Evolutionary conservation across 2,888 invertebrate species (phyloP).

Genomic region (Metallyticus violacea): DNA sequence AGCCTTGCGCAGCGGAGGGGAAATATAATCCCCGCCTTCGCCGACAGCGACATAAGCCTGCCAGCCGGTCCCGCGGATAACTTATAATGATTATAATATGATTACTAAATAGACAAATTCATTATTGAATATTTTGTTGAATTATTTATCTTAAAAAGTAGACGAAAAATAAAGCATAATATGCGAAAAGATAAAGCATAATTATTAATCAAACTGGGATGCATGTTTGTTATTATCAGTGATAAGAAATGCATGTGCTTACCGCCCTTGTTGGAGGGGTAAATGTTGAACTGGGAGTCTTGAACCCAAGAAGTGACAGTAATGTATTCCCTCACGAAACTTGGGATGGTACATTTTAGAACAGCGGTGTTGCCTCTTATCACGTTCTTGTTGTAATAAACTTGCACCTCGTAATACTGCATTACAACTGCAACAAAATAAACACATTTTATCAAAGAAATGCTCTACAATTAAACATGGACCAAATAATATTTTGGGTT

Average conservation of each 20-base stretch:
- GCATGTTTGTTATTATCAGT: not conserved
- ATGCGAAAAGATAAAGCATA: not conserved
- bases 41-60: too few species aligned
- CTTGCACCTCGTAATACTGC: slow-evolving; percentile 35
- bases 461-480: too few species aligned
- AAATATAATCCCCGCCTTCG: too few species aligned
- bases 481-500: too few species aligned
- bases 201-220: not conserved
- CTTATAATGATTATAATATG: too few species aligned
- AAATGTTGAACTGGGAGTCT: slow-evolving; percentile 42
- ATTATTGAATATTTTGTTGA: too few species aligned
- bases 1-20: too few species aligned
- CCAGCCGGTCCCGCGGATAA: too few species aligned
- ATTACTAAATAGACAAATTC: too few species aligned
- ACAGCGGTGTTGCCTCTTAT: slow-evolving; percentile 39
- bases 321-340: slow-evolving; percentile 40
- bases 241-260: slow-evolving; percentile 3
- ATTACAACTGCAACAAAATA: slow-evolving; percentile 35
- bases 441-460: too few species aligned
- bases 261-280: slow-evolving; percentile 40
- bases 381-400: slow-evolving; percentile 32
- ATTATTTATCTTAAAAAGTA: not conserved
- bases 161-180: not conserved
- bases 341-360: slow-evolving; percentile 40
- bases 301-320: slow-evolving; percentile 43